Conservation (phyloP, 2,888 invertebrate species). For the Junonia oenone region DNA sequence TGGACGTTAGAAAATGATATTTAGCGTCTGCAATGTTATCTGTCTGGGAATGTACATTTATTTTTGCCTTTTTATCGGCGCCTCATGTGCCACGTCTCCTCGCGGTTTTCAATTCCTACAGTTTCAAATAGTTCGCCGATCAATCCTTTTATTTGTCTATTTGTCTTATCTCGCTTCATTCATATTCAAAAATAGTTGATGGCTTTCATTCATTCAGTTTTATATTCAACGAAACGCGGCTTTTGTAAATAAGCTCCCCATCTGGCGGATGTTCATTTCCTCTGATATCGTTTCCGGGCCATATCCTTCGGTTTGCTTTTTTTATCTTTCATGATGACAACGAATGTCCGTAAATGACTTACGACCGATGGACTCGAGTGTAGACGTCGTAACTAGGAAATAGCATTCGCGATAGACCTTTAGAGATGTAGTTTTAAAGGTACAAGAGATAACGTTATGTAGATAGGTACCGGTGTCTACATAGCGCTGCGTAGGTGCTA, state of each 20-base stretch:
- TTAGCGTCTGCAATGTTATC: too few species aligned
- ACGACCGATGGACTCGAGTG: slow-evolving; percentile 7
- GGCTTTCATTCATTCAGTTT: slow-evolving; percentile 30
- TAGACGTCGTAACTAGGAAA: background rate
- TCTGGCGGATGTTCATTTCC: slow-evolving; percentile 77
- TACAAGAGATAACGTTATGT: slow-evolving; percentile 16
- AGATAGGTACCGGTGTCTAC: slow-evolving; percentile 37
- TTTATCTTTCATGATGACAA: slow-evolving; percentile 58
- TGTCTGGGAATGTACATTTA: background rate
- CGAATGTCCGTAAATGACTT: slow-evolving; percentile 49
- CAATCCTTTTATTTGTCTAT: slow-evolving; percentile 9
- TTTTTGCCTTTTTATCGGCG: slow-evolving; percentile 28
- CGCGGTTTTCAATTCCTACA: slow-evolving; percentile 33
- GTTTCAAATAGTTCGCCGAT: slow-evolving; percentile 22
- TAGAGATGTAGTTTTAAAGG: slow-evolving; percentile 12
- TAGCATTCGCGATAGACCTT: background rate
- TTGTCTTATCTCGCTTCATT: slow-evolving; percentile 19
- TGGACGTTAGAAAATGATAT: too few species aligned
- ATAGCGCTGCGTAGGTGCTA: slow-evolving; percentile 63
- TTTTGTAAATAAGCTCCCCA: slow-evolving; percentile 50
- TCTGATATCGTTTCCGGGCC: slow-evolving; percentile 68
- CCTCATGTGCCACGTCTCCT: slow-evolving; percentile 29
- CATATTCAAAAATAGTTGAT: slow-evolving; percentile 29
- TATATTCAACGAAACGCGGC: slow-evolving; percentile 21
- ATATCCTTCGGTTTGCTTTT: slow-evolving; percentile 61